Base-by-base conservation (phyloP, 2,888 invertebrate species). In the Euphydryas editha region DNA sequence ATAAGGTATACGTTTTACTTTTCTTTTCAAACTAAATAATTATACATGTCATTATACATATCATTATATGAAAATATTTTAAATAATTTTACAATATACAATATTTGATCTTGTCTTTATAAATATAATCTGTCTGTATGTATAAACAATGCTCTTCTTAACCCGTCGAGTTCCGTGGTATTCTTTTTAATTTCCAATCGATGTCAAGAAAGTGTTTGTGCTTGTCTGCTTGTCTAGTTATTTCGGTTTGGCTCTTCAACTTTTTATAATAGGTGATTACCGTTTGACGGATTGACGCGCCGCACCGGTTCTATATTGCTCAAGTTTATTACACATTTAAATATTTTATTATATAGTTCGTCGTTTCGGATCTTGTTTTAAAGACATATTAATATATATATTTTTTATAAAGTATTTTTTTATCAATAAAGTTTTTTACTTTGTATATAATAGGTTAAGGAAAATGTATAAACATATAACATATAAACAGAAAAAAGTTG, bases 261-360 rank as follows among this genome's bases (percentile, higher is more conserved):
- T 63, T 61, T 69, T 65, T 63, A 62, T 63, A 71, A 71, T 64
- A 71, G 62, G 70, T 70, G 68, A 73, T 73, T 73, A 73, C 65
- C 64, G 62, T 67, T 69, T 72, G 72, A 72, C 71, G 68, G 68
- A 70, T 73, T 62, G 70, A 73, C 70, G 61, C 58, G 44, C 56
- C 59, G 69, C 67, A 59, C 58, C 67, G 69, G 58, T 51, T 54
- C 67, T 65, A 51, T 58, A 67, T 62, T 65, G 60, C 68, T 65
- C 54, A 58, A 47, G 54, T 70, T 70, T 70, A 70, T 70, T 68
- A 54, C 60, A 60, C 58, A 59, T 59, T 58, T 54, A 58, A 65
- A 66, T 70, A 65, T 70, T 70, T 70, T 59, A 54, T 60, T 55
- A 47, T 37, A 44, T 60, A 60, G 59, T 59, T 56, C 39, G 49